phyloP scores from a whole-genome alignment of 2,888 invertebrate genomes.

The Altica lythri region DNA sequence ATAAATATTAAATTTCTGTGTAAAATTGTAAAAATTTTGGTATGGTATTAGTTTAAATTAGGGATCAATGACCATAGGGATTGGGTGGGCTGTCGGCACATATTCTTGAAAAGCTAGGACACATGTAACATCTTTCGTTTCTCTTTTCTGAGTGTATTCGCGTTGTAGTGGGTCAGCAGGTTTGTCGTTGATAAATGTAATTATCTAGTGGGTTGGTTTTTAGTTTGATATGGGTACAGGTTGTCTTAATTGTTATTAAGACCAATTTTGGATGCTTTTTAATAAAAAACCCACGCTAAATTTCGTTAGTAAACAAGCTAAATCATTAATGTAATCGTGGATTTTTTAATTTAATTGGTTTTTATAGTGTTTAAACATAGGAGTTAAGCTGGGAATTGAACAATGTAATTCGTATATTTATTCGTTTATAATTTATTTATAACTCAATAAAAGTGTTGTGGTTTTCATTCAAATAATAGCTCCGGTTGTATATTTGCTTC shows the following conservation, averaged over 20 bases:
- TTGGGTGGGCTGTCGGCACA: slow-evolving; percentile 55
- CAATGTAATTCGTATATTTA: not conserved
- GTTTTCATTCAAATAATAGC: too few species aligned
- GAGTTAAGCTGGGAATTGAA: not conserved
- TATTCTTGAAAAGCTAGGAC: slow-evolving; percentile 39
- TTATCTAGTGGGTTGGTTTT: slow-evolving; percentile 35
- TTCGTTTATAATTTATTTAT: slow-evolving; percentile 8
- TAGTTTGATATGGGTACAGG: slow-evolving; percentile 32
- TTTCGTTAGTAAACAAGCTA: slow-evolving; percentile 12
- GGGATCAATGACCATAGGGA: slow-evolving; percentile 59
- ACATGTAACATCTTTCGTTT: slow-evolving; percentile 34
- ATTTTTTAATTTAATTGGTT: slow-evolving; percentile 11
- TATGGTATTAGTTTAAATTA: slow-evolving; percentile 4
- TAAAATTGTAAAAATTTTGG: not conserved
- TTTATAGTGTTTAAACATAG: not conserved
- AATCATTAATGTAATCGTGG: slow-evolving; percentile 8
- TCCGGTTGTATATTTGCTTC: too few species aligned
- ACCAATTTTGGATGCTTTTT: slow-evolving; percentile 27
- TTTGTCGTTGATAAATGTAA: slow-evolving; percentile 31
- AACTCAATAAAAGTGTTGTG: slow-evolving; percentile 5
- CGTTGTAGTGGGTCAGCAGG: slow-evolving; percentile 30
- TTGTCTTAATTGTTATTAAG: slow-evolving; percentile 30
- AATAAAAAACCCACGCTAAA: slow-evolving; percentile 30
- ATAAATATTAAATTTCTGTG: slow-evolving; percentile 4
- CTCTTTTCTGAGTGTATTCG: slow-evolving; percentile 29